Base-by-base conservation (phyloP, 2,113 vertebrate species). In the Caranx melampygus region DNA sequence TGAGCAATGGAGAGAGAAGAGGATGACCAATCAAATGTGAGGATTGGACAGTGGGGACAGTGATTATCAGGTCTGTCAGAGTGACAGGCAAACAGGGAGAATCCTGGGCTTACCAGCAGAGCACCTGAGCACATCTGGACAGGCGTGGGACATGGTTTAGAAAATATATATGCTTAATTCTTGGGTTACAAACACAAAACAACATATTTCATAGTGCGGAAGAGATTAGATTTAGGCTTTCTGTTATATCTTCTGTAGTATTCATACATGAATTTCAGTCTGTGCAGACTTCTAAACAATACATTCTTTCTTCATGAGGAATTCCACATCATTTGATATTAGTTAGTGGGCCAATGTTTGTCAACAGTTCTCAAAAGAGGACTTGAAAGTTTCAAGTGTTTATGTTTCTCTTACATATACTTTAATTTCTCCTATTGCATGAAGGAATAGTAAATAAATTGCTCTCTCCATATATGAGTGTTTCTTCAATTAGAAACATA, bases 31-130 rank as follows among this genome's bases (percentile, higher is more conserved):
- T 92, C 86, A 86, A 72, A 90, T 21, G 69, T 63, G 26, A 82
- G 87, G 86, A 86, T 69, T 74, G 81, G 69, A 88, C 67, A 83
- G 51, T 69, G 75, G 88, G 83, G 81, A 77, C 66, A 81, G 75
- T 68, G 88, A 84, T 91, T 47, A 74, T 65, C 80, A 67, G 76
- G 71, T 55, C 88, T 88, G 90, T 89, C 86, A 64, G 16, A 84
- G 60, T 72, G 60, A 63, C 75, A 21, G 81, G 83, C 67, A 81
- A 81, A 88, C 61, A 73, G 72, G 59, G 88, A 92, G 85, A 69
- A 62, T 92, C 89, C 86, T 82, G 76, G 78, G 94, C 92, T 94
- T 94, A 94, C 95, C 95, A 95, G 92, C 86, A 92, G 94, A 91
- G 90, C 92, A 91, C 88, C 91, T 93, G 88, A 95, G 91, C 83